Evolutionary conservation across 2,113 vertebrate genomes (phyloP).

Genomic region (Eidolon helvum): DNA sequence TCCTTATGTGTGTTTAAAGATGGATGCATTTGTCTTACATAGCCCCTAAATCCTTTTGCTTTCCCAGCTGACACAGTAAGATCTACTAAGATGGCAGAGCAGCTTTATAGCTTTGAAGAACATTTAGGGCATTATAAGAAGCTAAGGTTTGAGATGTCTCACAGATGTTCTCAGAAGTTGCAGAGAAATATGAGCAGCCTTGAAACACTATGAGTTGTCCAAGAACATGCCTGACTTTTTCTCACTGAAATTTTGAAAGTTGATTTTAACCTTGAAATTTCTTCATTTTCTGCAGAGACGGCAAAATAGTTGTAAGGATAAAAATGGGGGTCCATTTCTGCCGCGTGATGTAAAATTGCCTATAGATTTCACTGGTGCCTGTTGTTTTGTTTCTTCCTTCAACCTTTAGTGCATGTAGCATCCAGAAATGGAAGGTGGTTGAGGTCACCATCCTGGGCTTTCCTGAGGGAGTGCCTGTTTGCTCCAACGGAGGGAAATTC

Average conservation of each 20-base stretch:
- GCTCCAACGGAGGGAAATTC: neutral
- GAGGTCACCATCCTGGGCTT: neutral
- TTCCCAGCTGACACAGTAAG: neutral
- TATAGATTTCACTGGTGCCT: neutral
- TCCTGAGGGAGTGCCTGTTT: slow-evolving; percentile 32
- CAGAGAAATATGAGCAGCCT: neutral
- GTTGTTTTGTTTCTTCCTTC: slow-evolving; percentile 34
- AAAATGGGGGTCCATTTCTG: neutral
- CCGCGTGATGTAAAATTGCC: neutral
- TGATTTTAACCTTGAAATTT: slow-evolving; percentile 35
- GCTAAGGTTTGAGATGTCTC: neutral
- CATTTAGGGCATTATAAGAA: neutral
- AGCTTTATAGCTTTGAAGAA: slow-evolving; percentile 19
- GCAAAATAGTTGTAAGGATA: neutral
- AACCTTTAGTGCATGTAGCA: neutral
- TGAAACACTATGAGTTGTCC: neutral
- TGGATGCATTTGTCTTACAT: neutral
- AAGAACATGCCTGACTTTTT: neutral
- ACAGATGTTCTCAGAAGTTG: neutral
- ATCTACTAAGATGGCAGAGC: neutral
- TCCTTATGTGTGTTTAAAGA: neutral
- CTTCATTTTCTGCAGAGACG: neutral
- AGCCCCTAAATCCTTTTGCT: slow-evolving; percentile 8
- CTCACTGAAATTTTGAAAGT: slow-evolving; percentile 5
- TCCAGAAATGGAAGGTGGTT: slow-evolving; percentile 23